phyloP scores from a whole-genome alignment of 2,888 invertebrate genomes.

The Perizoma affinitatum region DNA sequence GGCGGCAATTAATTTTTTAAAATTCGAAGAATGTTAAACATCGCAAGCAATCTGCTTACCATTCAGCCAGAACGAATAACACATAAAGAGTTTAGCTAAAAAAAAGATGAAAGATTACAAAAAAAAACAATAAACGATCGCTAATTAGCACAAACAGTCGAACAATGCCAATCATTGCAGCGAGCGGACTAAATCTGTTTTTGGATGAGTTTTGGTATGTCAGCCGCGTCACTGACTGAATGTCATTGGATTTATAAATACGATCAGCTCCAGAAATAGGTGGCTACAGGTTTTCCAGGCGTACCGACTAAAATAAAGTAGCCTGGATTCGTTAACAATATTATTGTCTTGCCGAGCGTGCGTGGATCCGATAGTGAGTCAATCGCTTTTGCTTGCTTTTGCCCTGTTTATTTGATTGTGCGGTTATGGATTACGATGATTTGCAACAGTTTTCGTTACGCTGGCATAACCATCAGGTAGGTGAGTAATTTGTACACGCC shows the following conservation, averaged over 20 bases:
- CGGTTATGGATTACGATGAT: constrained; percentile 84
- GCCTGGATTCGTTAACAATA: constrained; percentile 84
- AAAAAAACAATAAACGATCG: constrained; percentile 41
- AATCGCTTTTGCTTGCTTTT: constrained; percentile 61
- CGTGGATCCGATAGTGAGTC: constrained; percentile 60
- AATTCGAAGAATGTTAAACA: constrained; percentile 56
- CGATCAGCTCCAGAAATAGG: constrained; percentile 85
- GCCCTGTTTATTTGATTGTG: constrained; percentile 50
- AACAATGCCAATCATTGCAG: constrained; percentile 78
- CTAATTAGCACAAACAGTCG: constrained; percentile 66
- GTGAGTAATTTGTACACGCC: constrained; percentile 73
- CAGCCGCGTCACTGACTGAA: constrained; percentile 80
- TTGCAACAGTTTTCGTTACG: constrained; percentile 92
- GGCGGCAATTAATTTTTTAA: constrained; percentile 49
- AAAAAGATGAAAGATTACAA: constrained; percentile 13
- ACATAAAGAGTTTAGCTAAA: constrained; percentile 43
- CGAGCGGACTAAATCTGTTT: constrained; percentile 81
- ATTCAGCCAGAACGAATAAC: constrained; percentile 50
- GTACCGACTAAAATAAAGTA: constrained; percentile 83
- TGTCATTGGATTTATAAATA: constrained; percentile 85
- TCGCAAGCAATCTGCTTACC: constrained; percentile 39
- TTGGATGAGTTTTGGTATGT: constrained; percentile 84
- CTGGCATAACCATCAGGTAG: constrained; percentile 93
- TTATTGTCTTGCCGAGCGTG: constrained; percentile 75
- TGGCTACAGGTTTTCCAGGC: constrained; percentile 85